Evolutionary conservation across 1,140 invertebrate species (phyloP), one percentile per base, ranked within the genome.

Genomic region (Cydia fagiglandana): DNA sequence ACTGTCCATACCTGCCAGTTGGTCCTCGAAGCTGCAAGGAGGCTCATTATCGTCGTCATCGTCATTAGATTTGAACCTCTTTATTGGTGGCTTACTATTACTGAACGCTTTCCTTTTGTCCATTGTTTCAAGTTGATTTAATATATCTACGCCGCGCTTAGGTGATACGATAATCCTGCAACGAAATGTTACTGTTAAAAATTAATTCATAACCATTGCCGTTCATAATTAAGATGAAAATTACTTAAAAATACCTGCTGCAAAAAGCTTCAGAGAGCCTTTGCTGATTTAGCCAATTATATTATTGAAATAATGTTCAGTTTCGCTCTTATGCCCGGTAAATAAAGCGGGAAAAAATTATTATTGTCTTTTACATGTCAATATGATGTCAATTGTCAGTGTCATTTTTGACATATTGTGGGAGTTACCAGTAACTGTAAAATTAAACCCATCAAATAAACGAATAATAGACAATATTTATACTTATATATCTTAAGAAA

Each of bases 1-100:
- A 47, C 85, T 88, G 78, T 95, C 94, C 93, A 96, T 95, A 12
- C 86, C 91, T 28, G 94, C 94, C 76, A 95, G 83, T 79, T 95
- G 94, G 0, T 94, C 93, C 87, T 96, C 95, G 87, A 96, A 96
- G 66, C 86, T 93, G 61, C 93, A 92, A 5, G 93, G 91, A 74
- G 88, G 81, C 66, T 93, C 89, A 76, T 94, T 93, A 34, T 94
- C 94, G 76, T 95, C 95, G 73, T 96, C 94, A 0, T 89, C 88
- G 64, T 91, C 86, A 15, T 81, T 82, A 2, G 88, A 88, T 80
- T 93, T 93, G 82, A 92, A 87, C 74, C 82, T 90, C 74, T 93
- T 93, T 79, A 84, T 77, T 50, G 89, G 89, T 4, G 89, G 90
- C 9, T 85, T 87, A 84, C 87, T 90, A 64, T 85, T 87, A 84